Base-by-base conservation (phyloP, 2,797 vertebrate genomes). In the Hydrophis major region DNA sequence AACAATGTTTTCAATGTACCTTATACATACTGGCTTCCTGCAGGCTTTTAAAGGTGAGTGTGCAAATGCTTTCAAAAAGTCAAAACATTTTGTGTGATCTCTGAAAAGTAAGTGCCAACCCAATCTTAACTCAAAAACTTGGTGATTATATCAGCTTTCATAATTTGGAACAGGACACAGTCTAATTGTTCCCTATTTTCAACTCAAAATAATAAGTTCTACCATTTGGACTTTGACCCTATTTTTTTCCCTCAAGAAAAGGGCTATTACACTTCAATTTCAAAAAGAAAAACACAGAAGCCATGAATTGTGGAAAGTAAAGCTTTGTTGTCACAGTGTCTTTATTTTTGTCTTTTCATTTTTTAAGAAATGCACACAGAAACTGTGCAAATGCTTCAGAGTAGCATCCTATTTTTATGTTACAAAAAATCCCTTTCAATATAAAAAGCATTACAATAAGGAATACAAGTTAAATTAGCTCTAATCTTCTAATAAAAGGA, bases 321-420 rank as follows among this genome's bases (percentile, higher is more conserved):
- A 97, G 96, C 92, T 96, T 97, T 96, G 96, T 93, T 91, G 95
- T 97, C 97, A 98, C 96, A 97, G 95, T 97, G 94, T 69, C 95
- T 96, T 98, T 96, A 97, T 97, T 97, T 96, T 92, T 96, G 95
- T 83, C 88, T 66, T 92, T 37, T 96, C 94, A 16, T 93, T 97
- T 97, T 95, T 94, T 96, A 97, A 97, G 97, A 98, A 98, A 97
- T 1, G 88, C 97, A 97, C 97, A 97, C 96, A 96, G 96, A 97
- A 98, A 94, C 59, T 90, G 95, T 97, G 97, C 96, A 96, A 96
- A 95, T 94, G 93, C 92, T 96, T 95, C 66, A 94, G 96, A 95
- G 95, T 96, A 95, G 95, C 92, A 95, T 96, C 97, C 94, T 96
- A 94, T 90, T 97, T 78, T 98, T 97, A 96, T 97, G 96, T 97